Conservation (phyloP, 2,888 invertebrate genomes). For the Epirrhoe tristata region DNA sequence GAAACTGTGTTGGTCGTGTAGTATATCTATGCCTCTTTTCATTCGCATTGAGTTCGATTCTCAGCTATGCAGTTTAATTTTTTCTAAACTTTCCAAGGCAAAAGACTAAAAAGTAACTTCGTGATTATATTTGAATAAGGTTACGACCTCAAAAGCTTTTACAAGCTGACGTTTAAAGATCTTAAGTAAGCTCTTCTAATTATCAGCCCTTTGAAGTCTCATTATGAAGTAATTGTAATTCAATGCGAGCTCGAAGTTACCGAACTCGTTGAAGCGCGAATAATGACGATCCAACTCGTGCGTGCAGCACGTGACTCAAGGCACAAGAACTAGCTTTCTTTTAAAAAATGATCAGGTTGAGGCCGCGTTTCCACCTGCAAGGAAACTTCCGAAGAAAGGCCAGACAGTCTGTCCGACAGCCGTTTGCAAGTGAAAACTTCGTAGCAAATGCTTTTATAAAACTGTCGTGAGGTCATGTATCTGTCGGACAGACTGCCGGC, state of each 20-base stretch:
- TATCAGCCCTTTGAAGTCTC: slow-evolving; percentile 16
- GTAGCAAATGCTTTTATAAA: no score
- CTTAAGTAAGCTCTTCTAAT: neutral
- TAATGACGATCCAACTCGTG: slow-evolving; percentile 18
- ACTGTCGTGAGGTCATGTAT: no score
- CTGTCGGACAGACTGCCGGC: no score
- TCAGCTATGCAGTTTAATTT: no score
- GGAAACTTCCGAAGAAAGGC: no score
- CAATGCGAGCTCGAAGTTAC: slow-evolving; percentile 7
- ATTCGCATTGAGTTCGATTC: no score
- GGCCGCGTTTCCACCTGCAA: no score
- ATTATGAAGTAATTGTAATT: slow-evolving; percentile 16
- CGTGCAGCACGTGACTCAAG: neutral
- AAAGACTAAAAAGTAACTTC: no score
- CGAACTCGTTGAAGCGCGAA: slow-evolving; percentile 14
- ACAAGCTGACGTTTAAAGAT: neutral
- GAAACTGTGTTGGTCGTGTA: neutral
- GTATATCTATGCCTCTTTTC: neutral
- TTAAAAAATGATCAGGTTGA: no score
- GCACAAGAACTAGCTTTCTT: neutral
- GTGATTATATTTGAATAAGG: neutral
- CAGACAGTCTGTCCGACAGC: no score
- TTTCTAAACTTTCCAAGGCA: no score
- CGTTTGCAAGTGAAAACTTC: no score
- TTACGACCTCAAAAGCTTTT: neutral